These are phyloP conservation scores for Ypsolopha scabrella DNA, from an alignment of 2,888 invertebrate species.

Conservation along the genomic window DNA sequence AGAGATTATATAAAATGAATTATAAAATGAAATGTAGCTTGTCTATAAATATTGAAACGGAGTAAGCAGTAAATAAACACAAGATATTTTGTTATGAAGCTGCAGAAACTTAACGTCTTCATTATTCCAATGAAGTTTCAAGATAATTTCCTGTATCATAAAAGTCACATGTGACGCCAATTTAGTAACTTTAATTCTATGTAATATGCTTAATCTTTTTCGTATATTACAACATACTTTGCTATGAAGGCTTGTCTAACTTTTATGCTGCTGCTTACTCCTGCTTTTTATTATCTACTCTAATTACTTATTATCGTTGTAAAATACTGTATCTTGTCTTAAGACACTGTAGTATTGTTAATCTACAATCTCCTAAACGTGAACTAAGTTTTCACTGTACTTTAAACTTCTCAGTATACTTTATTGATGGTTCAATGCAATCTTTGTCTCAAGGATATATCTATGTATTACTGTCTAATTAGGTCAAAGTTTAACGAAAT, in stretches of 20 bases:
- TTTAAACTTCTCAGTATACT: slow-evolving; percentile 36
- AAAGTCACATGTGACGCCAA: neutral
- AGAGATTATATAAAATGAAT: slow-evolving; percentile 24
- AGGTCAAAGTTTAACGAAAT: slow-evolving; percentile 23
- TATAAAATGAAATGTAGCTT: slow-evolving; percentile 44
- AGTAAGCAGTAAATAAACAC: slow-evolving; percentile 42
- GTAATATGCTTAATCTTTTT: slow-evolving; percentile 1
- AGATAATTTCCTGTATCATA: too few species aligned
- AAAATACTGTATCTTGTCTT: slow-evolving; percentile 38
- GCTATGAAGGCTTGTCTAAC: slow-evolving; percentile 7
- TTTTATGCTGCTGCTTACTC: slow-evolving; percentile 47
- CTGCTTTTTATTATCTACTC: slow-evolving; percentile 34
- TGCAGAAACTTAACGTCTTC: too few species aligned
- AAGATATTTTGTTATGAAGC: neutral
- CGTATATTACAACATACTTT: neutral
- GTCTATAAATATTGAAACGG: slow-evolving; percentile 29
- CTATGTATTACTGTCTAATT: slow-evolving; percentile 19
- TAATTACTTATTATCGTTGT: slow-evolving; percentile 37
- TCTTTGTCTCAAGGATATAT: slow-evolving; percentile 58
- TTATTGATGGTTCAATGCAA: slow-evolving; percentile 62
- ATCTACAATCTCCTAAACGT: slow-evolving; percentile 42
- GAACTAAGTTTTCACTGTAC: slow-evolving; percentile 52
- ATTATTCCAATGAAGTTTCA: too few species aligned
- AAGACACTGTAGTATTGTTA: slow-evolving; percentile 57
- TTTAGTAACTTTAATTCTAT: neutral